These are phyloP conservation scores for Neolamprologus toae DNA, from an alignment of 2,113 vertebrate species.

Conservation along the genomic window DNA sequence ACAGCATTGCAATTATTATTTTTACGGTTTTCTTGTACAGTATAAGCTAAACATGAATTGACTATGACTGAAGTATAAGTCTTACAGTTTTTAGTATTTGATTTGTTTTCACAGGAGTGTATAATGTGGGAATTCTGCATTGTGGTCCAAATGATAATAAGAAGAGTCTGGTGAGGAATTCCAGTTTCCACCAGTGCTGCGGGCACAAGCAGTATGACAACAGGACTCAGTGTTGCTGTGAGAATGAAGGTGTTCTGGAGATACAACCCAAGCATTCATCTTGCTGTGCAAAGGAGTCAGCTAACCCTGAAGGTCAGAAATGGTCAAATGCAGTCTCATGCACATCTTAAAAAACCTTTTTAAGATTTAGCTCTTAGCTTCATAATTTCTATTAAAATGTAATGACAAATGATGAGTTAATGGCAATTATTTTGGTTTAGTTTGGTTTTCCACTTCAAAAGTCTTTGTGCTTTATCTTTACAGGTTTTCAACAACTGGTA, in stretches of 20 bases:
- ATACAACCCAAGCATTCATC: accelerated
- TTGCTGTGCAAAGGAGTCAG: background rate
- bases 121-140: accelerated
- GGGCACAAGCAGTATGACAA: accelerated
- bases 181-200: background rate
- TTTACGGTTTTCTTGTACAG: background rate
- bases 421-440: background rate
- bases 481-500: background rate
- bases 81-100: background rate
- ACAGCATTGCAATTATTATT: accelerated
- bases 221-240: background rate
- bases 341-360: background rate
- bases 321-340: background rate
- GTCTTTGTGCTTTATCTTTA: background rate
- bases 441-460: background rate
- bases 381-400: background rate
- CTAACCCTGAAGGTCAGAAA: background rate
- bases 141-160: background rate
- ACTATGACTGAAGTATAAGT: accelerated
- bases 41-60: background rate
- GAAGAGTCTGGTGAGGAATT: background rate
- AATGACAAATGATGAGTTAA: background rate
- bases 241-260: background rate
- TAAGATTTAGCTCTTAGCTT: background rate
- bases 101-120: accelerated